Evolutionary conservation across 2,888 invertebrate species (phyloP), one percentile per base, ranked within the genome.

Genomic region (Xestia c-nigrum): DNA sequence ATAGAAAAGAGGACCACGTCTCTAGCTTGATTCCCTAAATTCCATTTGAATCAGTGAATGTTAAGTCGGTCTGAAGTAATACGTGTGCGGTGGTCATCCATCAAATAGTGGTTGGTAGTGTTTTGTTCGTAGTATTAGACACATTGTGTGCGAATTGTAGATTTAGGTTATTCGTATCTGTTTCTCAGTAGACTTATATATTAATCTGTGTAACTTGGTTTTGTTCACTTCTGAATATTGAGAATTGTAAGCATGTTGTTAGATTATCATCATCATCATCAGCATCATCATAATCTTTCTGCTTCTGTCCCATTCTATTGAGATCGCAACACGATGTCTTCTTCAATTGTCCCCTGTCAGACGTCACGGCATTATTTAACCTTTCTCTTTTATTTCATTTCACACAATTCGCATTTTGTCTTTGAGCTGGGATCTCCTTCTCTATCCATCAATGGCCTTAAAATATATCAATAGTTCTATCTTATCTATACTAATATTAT

Each of bases 31-130:
- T 85, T 84, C 80, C 61, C 76, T 66, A 76, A 88, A 86, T 80
- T 79, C 67, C 78, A 79, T 83, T 83, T 84, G 84, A 85, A 76
- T 81, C 82, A 85, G 80, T 88, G 89, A 85, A 84, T 86, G 80
- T 86, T 72, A 83, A 83, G 84, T 88, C 80, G 70, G 69, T 71
- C 52, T 70, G 81, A 84, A 87, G 38, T 87, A 88, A 87, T 83
- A 81, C 72, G 80, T 64, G 74, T 63, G 52, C 66, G 38, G 43
- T 83, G 74, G 74, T 78, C 72, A 71, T 87, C 55, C 57, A 76
- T 78, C 66, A 76, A 78, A 78, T 66, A 43, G 67, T 73, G 59
- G 57, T 12, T 40, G 5, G 19, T 50, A 47, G 80, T 59, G 38
- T 67, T 76, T 64, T 67, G 82, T 73, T 77, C 24, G n/a, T n/a